Evolutionary conservation across 2,888 invertebrate species (phyloP).

Genomic region (Heliconius erato): DNA sequence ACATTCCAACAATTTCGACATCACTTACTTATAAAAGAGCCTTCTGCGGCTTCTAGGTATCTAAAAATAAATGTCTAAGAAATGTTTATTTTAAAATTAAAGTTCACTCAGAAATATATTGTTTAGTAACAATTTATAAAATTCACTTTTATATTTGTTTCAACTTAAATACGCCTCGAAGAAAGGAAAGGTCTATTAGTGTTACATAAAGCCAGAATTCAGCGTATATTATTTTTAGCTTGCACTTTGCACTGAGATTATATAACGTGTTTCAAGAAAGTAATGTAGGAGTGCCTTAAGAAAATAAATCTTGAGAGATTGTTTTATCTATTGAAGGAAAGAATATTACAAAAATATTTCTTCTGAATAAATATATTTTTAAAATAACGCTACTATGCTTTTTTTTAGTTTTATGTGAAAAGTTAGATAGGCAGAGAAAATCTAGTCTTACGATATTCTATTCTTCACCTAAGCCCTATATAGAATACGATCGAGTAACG

Average conservation of each 20-base stretch:
- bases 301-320: background rate
- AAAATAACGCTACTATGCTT: background rate
- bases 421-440: background rate
- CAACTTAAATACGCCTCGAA: background rate
- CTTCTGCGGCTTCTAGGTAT: background rate
- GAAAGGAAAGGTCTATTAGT: conserved; percentile 24
- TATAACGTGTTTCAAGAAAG: conserved; percentile 4
- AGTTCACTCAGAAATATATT: background rate
- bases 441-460: background rate
- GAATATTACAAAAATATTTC: background rate
- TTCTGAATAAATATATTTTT: background rate
- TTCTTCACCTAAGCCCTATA: background rate
- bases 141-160: background rate
- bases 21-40: no score
- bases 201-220: conserved; percentile 25
- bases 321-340: background rate
- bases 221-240: conserved; percentile 23
- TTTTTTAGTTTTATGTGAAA: background rate
- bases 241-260: conserved; percentile 21
- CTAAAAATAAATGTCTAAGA: background rate
- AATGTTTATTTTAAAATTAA: background rate
- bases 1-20: no score
- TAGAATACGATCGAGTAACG: background rate
- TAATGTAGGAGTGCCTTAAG: background rate
- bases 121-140: background rate